Evolutionary conservation across 2,797 vertebrate genomes (phyloP).

Genomic region (Scomberomorus guttatus): DNA sequence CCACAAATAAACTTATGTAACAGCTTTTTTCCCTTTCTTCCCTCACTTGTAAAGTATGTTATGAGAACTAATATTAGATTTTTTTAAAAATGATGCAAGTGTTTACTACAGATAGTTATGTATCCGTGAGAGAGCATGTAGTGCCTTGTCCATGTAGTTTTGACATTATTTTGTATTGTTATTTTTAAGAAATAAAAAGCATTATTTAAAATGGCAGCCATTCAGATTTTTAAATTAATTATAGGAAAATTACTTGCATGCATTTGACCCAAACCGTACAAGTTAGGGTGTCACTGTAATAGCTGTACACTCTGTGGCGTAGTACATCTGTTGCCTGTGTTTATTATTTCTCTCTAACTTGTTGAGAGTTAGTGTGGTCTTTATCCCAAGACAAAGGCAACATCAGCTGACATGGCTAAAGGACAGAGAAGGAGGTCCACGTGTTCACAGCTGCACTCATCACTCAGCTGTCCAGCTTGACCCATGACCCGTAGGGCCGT

Average conservation of each 20-base stretch:
- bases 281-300: slow-evolving; percentile 23
- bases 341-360: slow-evolving; percentile 70
- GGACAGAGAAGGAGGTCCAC: slow-evolving; percentile 71
- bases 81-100: neutral
- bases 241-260: neutral
- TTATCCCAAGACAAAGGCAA: slow-evolving; percentile 76
- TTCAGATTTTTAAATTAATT: neutral
- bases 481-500: slow-evolving; percentile 75
- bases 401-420: slow-evolving; percentile 78
- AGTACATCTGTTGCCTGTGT: slow-evolving; percentile 73
- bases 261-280: slow-evolving; percentile 6
- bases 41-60: neutral
- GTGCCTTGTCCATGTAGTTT: neutral
- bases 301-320: slow-evolving; percentile 50
- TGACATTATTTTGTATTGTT: neutral
- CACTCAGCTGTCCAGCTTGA: slow-evolving; percentile 83
- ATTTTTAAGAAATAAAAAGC: neutral
- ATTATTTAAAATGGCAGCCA: neutral
- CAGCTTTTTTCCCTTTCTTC: neutral
- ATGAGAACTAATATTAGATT: neutral
- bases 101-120: no score
- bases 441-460: slow-evolving; percentile 81
- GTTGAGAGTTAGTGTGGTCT: slow-evolving; percentile 74
- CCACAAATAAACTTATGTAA: neutral
- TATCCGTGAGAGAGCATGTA: neutral